Conservation (phyloP, 2,888 invertebrate genomes). For the Pammene aurita region DNA sequence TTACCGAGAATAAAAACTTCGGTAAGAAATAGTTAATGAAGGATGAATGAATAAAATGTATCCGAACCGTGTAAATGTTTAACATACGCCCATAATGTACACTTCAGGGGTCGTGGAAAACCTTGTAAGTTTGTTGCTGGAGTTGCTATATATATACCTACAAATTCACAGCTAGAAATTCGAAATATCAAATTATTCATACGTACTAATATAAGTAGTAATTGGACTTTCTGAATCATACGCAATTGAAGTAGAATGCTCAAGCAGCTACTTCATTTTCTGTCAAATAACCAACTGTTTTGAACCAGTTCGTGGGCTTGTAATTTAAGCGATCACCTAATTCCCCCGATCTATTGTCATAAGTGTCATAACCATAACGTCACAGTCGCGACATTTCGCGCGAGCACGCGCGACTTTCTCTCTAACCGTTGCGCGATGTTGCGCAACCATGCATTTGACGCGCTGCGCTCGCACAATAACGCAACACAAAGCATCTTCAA, state of each 20-base stretch:
- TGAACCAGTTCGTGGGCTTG: not conserved
- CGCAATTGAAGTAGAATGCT: not conserved
- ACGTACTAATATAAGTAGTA: not conserved
- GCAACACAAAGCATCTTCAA: not conserved
- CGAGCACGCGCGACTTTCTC: slow-evolving; percentile 61
- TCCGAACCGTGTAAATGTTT: not conserved
- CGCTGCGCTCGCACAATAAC: slow-evolving; percentile 50
- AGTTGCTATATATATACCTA: not conserved
- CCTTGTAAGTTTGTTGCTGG: no score
- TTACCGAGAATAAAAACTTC: not conserved
- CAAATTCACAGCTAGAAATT: not conserved
- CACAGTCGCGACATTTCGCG: slow-evolving; percentile 62
- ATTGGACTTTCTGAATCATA: not conserved
- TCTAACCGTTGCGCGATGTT: slow-evolving; percentile 48
- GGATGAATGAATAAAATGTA: not conserved
- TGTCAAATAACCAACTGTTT: not conserved
- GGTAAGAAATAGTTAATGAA: not conserved
- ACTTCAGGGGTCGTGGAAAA: no score
- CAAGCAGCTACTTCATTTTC: not conserved
- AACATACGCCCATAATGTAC: not conserved
- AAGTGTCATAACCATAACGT: slow-evolving; percentile 47
- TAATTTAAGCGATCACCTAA: slow-evolving; percentile 27
- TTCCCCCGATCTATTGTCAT: slow-evolving; percentile 44
- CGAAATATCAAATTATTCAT: not conserved
- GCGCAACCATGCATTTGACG: slow-evolving; percentile 74